A percentile compares a stretch with the other conserved stretches of the same genome.
phyloP scores from a whole-genome alignment of 1,140 invertebrate genomes.

The Aporrectodea caliginosa region DNA sequence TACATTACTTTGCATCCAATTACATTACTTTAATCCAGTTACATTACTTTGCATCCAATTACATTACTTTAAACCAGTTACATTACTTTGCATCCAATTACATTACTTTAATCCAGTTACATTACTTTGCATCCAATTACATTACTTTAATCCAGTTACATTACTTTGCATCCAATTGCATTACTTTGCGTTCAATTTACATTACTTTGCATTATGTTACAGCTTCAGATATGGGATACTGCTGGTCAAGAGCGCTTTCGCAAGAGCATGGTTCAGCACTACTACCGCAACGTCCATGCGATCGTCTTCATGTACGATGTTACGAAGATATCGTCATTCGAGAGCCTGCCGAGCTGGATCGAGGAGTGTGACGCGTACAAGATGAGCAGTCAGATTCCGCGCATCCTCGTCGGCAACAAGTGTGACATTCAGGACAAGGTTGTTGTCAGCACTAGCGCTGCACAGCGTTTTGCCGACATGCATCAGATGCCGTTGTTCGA shows the following conservation, averaged over 20 bases:
- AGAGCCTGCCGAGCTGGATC: slow-evolving; percentile 88
- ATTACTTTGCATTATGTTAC: slow-evolving; percentile 58
- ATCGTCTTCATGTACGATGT: slow-evolving; percentile 95
- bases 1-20: no score
- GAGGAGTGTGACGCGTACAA: slow-evolving; percentile 70
- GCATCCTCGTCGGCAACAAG: slow-evolving; percentile 68
- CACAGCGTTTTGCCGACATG: slow-evolving; percentile 66
- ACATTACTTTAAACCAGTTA: no score
- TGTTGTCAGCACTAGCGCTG: slow-evolving; percentile 65
- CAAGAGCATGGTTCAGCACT: slow-evolving; percentile 81
- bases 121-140: no score
- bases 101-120: no score
- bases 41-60: no score
- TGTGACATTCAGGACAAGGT: slow-evolving; percentile 57
- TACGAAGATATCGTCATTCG: slow-evolving; percentile 87
- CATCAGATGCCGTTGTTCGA: slow-evolving; percentile 76
- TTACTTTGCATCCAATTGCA: no score
- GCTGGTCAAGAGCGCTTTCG: slow-evolving; percentile 95
- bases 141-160: no score
- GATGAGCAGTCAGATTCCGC: slow-evolving; percentile 63
- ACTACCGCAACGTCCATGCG: slow-evolving; percentile 96
- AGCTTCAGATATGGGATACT: slow-evolving; percentile 97
- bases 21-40: no score
- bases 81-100: no score
- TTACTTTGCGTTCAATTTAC: no score